phyloP scores from a whole-genome alignment of 1,140 invertebrate species.

The Pachyrhynchus sulphureomaculatus region DNA sequence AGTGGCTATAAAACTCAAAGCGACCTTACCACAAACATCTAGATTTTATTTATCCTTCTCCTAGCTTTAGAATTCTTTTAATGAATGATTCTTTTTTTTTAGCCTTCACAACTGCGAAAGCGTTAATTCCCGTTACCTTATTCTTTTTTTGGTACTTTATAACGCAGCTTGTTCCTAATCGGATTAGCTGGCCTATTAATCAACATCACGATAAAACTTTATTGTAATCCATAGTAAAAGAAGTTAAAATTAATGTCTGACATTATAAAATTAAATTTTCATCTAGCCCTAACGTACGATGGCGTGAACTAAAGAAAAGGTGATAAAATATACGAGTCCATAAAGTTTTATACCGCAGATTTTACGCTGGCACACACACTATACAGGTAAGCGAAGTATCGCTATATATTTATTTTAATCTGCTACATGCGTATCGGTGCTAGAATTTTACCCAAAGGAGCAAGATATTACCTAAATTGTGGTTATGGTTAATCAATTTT shows the following conservation, averaged over 20 bases:
- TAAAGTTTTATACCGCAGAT: slow-evolving; percentile 24
- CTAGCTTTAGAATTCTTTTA: too few species aligned
- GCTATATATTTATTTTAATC: slow-evolving; percentile 24
- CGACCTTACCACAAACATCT: too few species aligned
- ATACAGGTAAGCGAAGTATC: slow-evolving; percentile 23
- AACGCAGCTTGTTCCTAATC: slow-evolving; percentile 13
- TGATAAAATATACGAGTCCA: slow-evolving; percentile 21
- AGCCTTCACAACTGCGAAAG: too few species aligned
- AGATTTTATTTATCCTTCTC: too few species aligned
- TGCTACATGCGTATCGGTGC: slow-evolving; percentile 19
- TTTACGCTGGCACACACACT: slow-evolving; percentile 16
- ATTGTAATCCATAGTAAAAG: slow-evolving; percentile 10
- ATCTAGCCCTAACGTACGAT: background rate
- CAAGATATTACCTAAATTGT: slow-evolving; percentile 21
- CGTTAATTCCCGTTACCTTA: background rate
- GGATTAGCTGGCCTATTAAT: slow-evolving; percentile 17
- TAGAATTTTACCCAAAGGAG: slow-evolving; percentile 14
- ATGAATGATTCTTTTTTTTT: too few species aligned
- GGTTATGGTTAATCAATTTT: slow-evolving; percentile 23
- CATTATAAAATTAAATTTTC: slow-evolving; percentile 17
- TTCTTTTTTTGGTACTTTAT: background rate
- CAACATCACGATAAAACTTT: slow-evolving; percentile 17
- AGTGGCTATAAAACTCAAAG: too few species aligned
- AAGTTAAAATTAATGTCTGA: slow-evolving; percentile 22
- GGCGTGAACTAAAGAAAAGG: slow-evolving; percentile 6